These are phyloP conservation scores for Synanthedon formicaeformis DNA, from an alignment of 2,888 invertebrate species.

Conservation along the genomic window DNA sequence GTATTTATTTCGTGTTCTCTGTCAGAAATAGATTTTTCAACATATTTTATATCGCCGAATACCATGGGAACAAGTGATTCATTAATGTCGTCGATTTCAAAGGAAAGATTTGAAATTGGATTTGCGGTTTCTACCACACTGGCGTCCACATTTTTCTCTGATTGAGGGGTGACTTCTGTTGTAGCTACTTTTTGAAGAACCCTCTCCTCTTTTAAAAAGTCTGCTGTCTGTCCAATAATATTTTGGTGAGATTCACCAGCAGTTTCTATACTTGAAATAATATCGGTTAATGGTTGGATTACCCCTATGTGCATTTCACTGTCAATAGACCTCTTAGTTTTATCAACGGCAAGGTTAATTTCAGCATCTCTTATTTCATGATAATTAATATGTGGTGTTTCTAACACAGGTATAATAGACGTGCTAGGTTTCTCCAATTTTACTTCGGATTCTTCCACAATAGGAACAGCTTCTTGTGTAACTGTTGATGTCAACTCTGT, in stretches of 20 bases:
- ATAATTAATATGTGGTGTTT: slow-evolving; percentile 20
- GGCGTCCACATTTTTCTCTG: too few species aligned
- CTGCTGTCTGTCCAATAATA: too few species aligned
- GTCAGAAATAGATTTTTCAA: slow-evolving; percentile 17
- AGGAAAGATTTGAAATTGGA: not conserved
- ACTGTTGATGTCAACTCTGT: not conserved
- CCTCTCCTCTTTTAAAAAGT: not conserved
- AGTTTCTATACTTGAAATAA: too few species aligned
- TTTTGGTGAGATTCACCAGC: too few species aligned
- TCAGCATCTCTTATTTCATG: slow-evolving; percentile 34
- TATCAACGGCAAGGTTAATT: slow-evolving; percentile 7
- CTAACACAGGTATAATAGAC: not conserved
- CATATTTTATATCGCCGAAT: slow-evolving; percentile 20
- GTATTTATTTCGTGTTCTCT: slow-evolving; percentile 3
- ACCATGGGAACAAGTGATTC: slow-evolving; percentile 27
- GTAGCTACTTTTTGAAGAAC: slow-evolving; percentile 3
- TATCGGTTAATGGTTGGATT: too few species aligned
- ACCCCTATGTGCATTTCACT: too few species aligned
- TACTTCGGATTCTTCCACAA: not conserved
- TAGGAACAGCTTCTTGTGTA: not conserved
- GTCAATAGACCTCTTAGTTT: not conserved
- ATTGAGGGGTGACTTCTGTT: not conserved
- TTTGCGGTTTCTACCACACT: too few species aligned
- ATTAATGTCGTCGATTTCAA: slow-evolving; percentile 30
- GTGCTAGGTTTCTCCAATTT: not conserved